Base-by-base conservation (phyloP, 2,888 invertebrate genomes). In the Pyrrhia umbra region DNA sequence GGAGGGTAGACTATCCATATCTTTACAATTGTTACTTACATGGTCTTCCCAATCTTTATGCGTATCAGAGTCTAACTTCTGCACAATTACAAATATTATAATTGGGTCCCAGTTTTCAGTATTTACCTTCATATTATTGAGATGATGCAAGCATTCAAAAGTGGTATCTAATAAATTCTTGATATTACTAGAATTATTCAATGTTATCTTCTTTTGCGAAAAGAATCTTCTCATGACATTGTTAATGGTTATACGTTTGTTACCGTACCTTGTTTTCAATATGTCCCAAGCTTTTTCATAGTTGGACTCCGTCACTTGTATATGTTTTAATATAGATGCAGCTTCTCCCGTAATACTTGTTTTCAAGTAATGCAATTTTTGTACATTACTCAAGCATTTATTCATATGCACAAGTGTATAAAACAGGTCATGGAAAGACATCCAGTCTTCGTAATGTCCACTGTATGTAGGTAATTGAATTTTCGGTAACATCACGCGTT, bases 101-200 rank as follows among this genome's bases (percentile, higher is more conserved):
- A 77, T 20, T 20, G 62, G 71, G 61, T 64, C 69, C 69, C 64
- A 58, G 25, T 42, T 39, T 16, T 56, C 25, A 0, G 37, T 37
- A 6, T 9, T 2, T 6, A 59, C 16, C 0, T 59, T 25, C 5
- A 59, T 10, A 70, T 77, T 51, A 45, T 63, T n/a, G 63, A 52
- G 16, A 67, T 57, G 40, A 15, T 51, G 55, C 8, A 78, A 56
- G 54, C 79, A 82, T 58, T 82, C 58, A 5, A 40, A 71, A 5
- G 81, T 77, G 1, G 70, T 81, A 64, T 81, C 80, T 21, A 83
- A 21, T 6, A 83, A 40, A n/a, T 70, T 68, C 37, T 79, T 82
- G 21, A 84, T 65, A 8, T 10, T 18, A 43, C 18, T 42, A 52
- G 62, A n/a, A 46, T 59, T 15, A 66, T 39, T 0, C 72, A 75